phyloP scores from a whole-genome alignment of 2,888 invertebrate genomes.

The Icerya purchasi region DNA sequence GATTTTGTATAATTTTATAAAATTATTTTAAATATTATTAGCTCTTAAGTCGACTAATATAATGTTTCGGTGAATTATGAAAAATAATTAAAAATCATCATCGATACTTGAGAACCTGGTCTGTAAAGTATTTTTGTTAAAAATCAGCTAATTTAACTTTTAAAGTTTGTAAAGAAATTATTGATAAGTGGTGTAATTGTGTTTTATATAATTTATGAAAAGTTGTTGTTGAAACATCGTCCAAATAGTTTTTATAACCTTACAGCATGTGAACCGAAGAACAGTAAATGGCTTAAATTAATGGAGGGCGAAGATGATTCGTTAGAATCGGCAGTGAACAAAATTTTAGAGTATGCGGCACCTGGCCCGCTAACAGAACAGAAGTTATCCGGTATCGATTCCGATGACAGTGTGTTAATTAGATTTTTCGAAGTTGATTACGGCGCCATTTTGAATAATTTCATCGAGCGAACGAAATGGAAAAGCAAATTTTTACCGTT shows the following conservation, averaged over 20 bases:
- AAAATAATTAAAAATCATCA: too few relatives aligned
- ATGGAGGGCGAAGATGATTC: slow-evolving; percentile 21
- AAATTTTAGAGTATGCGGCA: slow-evolving; percentile 24
- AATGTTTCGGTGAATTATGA: too few relatives aligned
- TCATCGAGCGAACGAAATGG: slow-evolving; percentile 5
- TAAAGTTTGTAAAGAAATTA: too few relatives aligned
- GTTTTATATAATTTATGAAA: too few relatives aligned
- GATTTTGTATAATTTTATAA: too few relatives aligned
- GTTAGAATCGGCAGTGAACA: slow-evolving; percentile 22
- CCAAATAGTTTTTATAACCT: neutral
- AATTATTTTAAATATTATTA: too few relatives aligned
- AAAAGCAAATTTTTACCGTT: neutral
- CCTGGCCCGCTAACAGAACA: slow-evolving; percentile 43
- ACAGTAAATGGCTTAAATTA: slow-evolving; percentile 18
- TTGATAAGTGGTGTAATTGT: too few relatives aligned
- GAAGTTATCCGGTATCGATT: slow-evolving; percentile 36
- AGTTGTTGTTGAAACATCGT: too few relatives aligned
- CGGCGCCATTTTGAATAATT: slow-evolving; percentile 2
- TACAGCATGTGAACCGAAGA: neutral
- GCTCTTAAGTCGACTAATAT: too few relatives aligned
- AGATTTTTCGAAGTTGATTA: neutral
- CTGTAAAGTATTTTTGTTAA: too few relatives aligned
- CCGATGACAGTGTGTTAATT: slow-evolving; percentile 14
- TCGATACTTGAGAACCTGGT: too few relatives aligned
- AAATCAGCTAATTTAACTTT: too few relatives aligned